These are phyloP conservation scores for Doryteuthis pealeii DNA, from an alignment of 1,140 invertebrate genomes.

Conservation along the genomic window DNA sequence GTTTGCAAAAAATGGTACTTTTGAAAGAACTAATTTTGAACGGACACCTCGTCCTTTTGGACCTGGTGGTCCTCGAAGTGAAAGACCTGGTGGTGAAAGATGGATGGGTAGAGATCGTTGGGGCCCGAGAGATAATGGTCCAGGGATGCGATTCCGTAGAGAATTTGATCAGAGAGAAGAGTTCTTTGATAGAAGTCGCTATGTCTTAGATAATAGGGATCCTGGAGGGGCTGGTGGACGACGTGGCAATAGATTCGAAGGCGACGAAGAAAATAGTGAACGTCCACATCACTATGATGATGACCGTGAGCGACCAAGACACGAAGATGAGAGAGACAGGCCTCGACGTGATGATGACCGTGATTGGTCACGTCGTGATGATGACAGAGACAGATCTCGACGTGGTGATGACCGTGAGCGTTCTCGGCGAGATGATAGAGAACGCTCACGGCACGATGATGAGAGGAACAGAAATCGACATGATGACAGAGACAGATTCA, in stretches of 20 bases:
- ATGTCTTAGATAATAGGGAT: slow-evolving; percentile 16
- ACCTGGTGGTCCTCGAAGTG: slow-evolving; percentile 1
- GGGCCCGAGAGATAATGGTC: background rate
- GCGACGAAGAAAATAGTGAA: slow-evolving; percentile 17
- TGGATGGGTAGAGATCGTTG: slow-evolving; percentile 11
- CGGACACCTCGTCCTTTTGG: background rate
- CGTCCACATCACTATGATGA: background rate
- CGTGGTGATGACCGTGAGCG: slow-evolving; percentile 12
- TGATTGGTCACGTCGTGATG: slow-evolving; percentile 15
- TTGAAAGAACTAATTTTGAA: slow-evolving; percentile 6
- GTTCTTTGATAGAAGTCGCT: slow-evolving; percentile 22
- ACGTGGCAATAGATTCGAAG: slow-evolving; percentile 18
- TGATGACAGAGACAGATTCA: slow-evolving; percentile 16
- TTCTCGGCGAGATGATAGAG: background rate
- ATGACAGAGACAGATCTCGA: slow-evolving; percentile 11
- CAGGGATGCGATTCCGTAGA: slow-evolving; percentile 1
- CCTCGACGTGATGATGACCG: slow-evolving; percentile 23
- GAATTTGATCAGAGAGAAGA: slow-evolving; percentile 13
- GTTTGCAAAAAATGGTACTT: background rate
- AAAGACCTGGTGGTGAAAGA: background rate
- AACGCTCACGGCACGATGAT: slow-evolving; percentile 5
- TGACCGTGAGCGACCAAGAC: background rate
- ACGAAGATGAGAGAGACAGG: slow-evolving; percentile 23
- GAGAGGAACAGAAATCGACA: slow-evolving; percentile 17
- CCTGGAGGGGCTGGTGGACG: slow-evolving; percentile 14